Evolutionary conservation across 2,888 invertebrate genomes (phyloP).

Genomic region (Aproaerema taeniolella): DNA sequence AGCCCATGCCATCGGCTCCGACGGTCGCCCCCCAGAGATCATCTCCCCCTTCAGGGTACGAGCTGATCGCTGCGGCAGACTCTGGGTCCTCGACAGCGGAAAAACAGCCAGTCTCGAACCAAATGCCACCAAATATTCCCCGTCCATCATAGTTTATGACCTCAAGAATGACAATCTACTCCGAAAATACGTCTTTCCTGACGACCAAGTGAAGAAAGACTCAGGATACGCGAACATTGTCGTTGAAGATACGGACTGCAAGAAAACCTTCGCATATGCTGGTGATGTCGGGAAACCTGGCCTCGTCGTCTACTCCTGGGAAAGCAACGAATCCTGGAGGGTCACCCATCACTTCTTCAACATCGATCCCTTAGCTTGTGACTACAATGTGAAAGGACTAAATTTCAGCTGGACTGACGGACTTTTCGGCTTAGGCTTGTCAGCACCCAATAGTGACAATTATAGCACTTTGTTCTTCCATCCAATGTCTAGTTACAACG

Average conservation of each 20-base stretch:
- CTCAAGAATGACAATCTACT: conserved; percentile 82
- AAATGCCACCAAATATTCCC: conserved; percentile 71
- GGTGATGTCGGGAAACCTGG: conserved; percentile 84
- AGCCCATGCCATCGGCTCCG: conserved; percentile 79
- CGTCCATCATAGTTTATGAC: conserved; percentile 84
- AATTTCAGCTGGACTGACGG: conserved; percentile 88
- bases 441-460: conserved; percentile 80
- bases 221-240: conserved; percentile 86
- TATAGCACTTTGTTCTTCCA: conserved; percentile 87
- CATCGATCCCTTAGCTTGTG: conserved; percentile 83
- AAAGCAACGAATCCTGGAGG: conserved; percentile 83
- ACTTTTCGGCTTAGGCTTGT: conserved; percentile 84
- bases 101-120: conserved; percentile 76
- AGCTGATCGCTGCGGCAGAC: conserved; percentile 85
- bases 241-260: conserved; percentile 85
- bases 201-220: conserved; percentile 79
- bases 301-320: conserved; percentile 86
- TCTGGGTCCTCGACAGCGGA: conserved; percentile 89
- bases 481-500: conserved; percentile 85
- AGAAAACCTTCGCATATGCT: conserved; percentile 84
- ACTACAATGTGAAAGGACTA: conserved; percentile 83
- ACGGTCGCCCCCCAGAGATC: conserved; percentile 78
- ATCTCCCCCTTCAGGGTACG: conserved; percentile 85
- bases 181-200: conserved; percentile 81
- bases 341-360: conserved; percentile 84